Evolutionary conservation across 2,113 vertebrate species (phyloP).

Genomic region (Boleophthalmus pectinirostris): DNA sequence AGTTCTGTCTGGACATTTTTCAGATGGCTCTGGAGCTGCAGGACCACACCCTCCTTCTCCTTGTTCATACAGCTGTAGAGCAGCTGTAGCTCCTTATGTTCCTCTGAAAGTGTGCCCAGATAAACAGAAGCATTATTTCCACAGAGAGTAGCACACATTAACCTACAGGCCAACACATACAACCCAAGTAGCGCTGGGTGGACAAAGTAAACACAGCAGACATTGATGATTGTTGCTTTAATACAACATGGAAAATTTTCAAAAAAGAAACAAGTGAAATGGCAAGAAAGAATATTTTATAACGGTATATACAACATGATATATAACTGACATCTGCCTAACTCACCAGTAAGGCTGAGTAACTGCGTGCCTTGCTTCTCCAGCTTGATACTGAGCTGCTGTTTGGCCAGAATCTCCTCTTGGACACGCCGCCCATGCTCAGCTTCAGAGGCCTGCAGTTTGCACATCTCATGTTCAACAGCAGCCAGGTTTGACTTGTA

Average conservation of each 20-base stretch:
- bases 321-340: background rate
- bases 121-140: constrained; percentile 35
- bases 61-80: constrained; percentile 70
- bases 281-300: background rate
- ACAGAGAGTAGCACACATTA: constrained; percentile 7
- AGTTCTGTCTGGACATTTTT: constrained; percentile 71
- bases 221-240: constrained; percentile 41
- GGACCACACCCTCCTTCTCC: constrained; percentile 74
- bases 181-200: constrained; percentile 47
- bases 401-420: constrained; percentile 76
- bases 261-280: constrained; percentile 15
- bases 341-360: constrained; percentile 76
- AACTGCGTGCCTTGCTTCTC: constrained; percentile 65
- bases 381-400: constrained; percentile 73
- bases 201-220: constrained; percentile 55
- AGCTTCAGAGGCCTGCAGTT: constrained; percentile 67
- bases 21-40: constrained; percentile 77
- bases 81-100: constrained; percentile 75
- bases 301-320: background rate
- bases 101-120: constrained; percentile 67
- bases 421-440: constrained; percentile 67
- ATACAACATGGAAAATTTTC: constrained; percentile 47
- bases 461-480: constrained; percentile 73
- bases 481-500: constrained; percentile 70
- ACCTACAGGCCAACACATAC: constrained; percentile 26